phyloP scores from a whole-genome alignment of 1,140 invertebrate genomes.

The Drosophila nigromelanica region DNA sequence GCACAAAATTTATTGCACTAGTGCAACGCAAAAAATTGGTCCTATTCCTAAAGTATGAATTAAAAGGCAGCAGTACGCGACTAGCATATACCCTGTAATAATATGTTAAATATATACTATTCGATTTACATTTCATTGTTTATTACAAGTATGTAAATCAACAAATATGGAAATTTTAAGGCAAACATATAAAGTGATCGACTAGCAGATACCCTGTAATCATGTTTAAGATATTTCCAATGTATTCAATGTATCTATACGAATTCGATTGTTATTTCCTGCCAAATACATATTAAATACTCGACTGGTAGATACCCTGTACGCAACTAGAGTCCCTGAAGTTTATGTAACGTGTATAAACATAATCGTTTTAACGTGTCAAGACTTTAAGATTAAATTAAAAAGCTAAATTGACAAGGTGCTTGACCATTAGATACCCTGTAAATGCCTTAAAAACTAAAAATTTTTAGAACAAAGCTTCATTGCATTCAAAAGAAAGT shows the following conservation, averaged over 20 bases:
- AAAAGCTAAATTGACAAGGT: too few relatives aligned
- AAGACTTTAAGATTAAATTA: too few relatives aligned
- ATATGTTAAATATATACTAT: too few relatives aligned
- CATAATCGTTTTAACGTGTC: too few relatives aligned
- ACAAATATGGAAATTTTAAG: too few relatives aligned
- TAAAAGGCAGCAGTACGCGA: neutral
- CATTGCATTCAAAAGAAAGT: too few relatives aligned
- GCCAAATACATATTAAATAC: neutral
- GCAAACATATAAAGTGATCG: neutral
- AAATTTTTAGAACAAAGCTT: too few relatives aligned
- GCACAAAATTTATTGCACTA: slow-evolving; percentile 78
- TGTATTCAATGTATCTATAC: neutral
- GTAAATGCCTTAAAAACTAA: too few relatives aligned
- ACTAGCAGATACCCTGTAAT: neutral
- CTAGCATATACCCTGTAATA: slow-evolving; percentile 7
- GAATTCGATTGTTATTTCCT: too few relatives aligned
- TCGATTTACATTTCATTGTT: neutral
- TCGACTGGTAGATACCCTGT: slow-evolving; percentile 8
- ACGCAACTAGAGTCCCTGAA: too few relatives aligned
- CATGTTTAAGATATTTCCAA: neutral
- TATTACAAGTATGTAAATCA: neutral
- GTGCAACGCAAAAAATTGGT: slow-evolving; percentile 62
- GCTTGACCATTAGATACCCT: too few relatives aligned
- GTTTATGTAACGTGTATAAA: too few relatives aligned
- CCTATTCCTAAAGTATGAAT: slow-evolving; percentile 15